Conservation (phyloP, 2,888 invertebrate species). For the Diaprepes abbreviatus region DNA sequence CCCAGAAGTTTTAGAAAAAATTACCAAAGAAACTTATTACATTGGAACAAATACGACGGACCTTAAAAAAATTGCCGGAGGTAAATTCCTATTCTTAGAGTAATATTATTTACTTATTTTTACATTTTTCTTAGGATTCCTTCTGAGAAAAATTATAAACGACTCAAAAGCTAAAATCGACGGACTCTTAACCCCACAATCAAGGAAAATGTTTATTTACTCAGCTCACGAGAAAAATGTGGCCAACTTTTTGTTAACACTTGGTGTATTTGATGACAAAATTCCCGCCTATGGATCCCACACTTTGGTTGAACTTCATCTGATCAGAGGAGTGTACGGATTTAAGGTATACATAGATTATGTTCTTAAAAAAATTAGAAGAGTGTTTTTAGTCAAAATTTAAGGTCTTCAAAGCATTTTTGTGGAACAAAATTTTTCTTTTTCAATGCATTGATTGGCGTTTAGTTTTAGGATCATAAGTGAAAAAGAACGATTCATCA, state of each 20-base stretch:
- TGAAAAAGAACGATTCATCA: no score
- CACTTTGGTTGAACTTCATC: conserved; percentile 49
- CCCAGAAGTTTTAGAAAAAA: conserved; percentile 38
- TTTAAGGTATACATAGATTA: conserved; percentile 48
- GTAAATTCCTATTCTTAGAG: not conserved
- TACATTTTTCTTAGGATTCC: conserved; percentile 41
- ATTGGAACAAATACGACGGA: conserved; percentile 36
- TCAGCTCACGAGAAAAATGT: conserved; percentile 50
- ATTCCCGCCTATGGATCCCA: conserved; percentile 45
- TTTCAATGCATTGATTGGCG: no score
- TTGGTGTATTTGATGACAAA: conserved; percentile 41
- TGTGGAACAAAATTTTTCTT: no score
- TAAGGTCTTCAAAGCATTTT: no score
- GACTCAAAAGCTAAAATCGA: conserved; percentile 40
- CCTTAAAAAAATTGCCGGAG: conserved; percentile 2
- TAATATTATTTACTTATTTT: no score
- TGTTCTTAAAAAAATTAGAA: no score
- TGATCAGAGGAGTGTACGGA: conserved; percentile 41
- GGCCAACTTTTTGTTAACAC: conserved; percentile 33
- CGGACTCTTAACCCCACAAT: conserved; percentile 4
- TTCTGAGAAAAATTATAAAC: conserved; percentile 44
- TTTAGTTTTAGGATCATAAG: no score
- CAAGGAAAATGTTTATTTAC: conserved; percentile 49
- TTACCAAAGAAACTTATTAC: conserved; percentile 32
- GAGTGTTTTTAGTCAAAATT: no score